Evolutionary conservation across 2,888 invertebrate species (phyloP).

Genomic region (Xylophagus ater): DNA sequence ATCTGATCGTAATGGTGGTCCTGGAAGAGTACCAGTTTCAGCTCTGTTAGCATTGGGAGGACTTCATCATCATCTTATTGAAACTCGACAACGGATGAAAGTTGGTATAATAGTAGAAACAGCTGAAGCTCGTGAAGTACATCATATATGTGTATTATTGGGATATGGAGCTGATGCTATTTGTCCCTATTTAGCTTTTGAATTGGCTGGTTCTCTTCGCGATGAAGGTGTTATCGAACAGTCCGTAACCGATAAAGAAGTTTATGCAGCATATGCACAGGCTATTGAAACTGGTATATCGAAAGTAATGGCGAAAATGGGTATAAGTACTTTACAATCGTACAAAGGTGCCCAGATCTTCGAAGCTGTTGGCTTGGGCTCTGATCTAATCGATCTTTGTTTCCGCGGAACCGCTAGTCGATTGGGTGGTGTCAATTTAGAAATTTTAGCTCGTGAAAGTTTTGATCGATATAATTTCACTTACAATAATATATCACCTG

Average conservation of each 20-base stretch:
- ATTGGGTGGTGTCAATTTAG: constrained; percentile 82
- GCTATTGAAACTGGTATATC: constrained; percentile 85
- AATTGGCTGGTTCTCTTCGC: constrained; percentile 76
- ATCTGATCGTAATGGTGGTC: constrained; percentile 63
- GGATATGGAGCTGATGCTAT: constrained; percentile 97
- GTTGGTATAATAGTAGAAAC: constrained; percentile 91
- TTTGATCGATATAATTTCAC: constrained; percentile 68
- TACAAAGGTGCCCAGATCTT: constrained; percentile 99
- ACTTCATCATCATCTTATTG: constrained; percentile 90
- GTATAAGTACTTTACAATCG: constrained; percentile 95
- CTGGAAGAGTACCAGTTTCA: constrained; percentile 59
- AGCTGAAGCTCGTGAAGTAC: constrained; percentile 91
- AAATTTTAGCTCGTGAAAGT: constrained; percentile 75
- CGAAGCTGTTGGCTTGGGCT: constrained; percentile 90
- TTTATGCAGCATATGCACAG: constrained; percentile 78
- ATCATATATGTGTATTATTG: constrained; percentile 89
- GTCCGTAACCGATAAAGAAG: constrained; percentile 61
- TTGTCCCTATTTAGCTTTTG: constrained; percentile 93
- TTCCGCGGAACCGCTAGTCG: constrained; percentile 68
- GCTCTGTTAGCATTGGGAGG: constrained; percentile 80
- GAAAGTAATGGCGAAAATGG: constrained; percentile 99
- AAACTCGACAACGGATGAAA: constrained; percentile 90
- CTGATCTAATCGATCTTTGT: constrained; percentile 88
- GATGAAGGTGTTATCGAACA: constrained; percentile 75
- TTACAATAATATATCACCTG: constrained; percentile 50